phyloP scores from a whole-genome alignment of 2,888 invertebrate species.

The Morpho helenor region DNA sequence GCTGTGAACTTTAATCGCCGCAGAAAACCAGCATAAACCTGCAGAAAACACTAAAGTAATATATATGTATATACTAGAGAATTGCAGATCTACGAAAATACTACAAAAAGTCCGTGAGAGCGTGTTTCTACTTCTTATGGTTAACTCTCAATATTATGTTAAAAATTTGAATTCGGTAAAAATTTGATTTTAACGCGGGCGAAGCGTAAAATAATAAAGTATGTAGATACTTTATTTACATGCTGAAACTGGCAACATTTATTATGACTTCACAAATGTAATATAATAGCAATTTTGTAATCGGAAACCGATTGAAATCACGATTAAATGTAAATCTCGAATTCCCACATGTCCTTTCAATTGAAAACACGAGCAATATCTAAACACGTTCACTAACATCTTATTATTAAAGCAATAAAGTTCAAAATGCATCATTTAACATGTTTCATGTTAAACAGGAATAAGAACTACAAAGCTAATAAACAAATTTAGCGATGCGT shows the following conservation, averaged over 20 bases:
- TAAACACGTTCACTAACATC: not conserved
- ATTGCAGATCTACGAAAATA: no score
- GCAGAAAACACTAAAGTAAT: no score
- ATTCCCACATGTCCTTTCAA: conserved; percentile 61
- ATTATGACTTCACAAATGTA: conserved; percentile 4
- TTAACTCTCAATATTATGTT: no score
- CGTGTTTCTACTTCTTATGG: no score
- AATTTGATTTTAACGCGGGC: no score
- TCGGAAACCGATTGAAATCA: conserved; percentile 34
- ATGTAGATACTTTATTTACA: not conserved
- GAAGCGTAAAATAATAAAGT: no score
- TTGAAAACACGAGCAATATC: conserved; percentile 41
- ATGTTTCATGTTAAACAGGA: conserved; percentile 1
- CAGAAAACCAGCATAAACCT: no score
- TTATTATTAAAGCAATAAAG: not conserved
- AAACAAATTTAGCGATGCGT: conserved; percentile 3
- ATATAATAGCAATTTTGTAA: conserved; percentile 18
- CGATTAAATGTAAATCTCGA: conserved; percentile 49
- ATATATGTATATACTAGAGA: no score
- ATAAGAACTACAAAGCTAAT: conserved; percentile 17
- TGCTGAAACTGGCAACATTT: conserved; percentile 2
- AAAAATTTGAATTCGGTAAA: no score
- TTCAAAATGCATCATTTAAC: conserved; percentile 1
- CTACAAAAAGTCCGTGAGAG: no score
- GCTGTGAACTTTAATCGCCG: no score